Percentiles rank a stretch among this genome's conserved stretches.
phyloP scores from a whole-genome alignment of 1,140 invertebrate species.

The Drepana arcuata region DNA sequence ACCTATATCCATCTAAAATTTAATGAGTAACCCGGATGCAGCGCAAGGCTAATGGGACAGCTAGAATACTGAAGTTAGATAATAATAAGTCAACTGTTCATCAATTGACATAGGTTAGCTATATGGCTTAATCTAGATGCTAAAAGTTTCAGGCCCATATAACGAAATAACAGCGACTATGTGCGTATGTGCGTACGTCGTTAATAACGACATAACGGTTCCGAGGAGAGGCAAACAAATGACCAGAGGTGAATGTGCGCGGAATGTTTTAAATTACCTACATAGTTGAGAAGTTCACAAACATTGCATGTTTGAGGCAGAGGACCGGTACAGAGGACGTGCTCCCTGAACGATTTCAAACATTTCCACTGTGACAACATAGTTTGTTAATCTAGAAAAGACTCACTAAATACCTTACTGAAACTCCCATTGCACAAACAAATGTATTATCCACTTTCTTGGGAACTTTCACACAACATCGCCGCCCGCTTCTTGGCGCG shows the following conservation, averaged over 20 bases:
- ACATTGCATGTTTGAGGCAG: conserved; percentile 21
- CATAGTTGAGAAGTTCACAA: conserved; percentile 30
- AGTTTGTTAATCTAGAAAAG: too few relatives aligned
- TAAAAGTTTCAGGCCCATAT: too few relatives aligned
- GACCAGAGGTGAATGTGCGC: conserved; percentile 11
- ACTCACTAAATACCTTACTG: too few relatives aligned
- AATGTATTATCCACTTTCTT: too few relatives aligned
- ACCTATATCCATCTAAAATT: too few relatives aligned
- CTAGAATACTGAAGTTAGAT: not conserved
- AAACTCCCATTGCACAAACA: too few relatives aligned
- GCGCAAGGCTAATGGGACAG: too few relatives aligned
- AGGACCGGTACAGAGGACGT: conserved; percentile 4
- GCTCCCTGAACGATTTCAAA: conserved; percentile 30
- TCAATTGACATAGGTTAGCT: too few relatives aligned
- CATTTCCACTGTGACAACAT: conserved; percentile 12
- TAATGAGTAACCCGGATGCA: too few relatives aligned
- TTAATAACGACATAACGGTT: not conserved
- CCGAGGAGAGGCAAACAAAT: conserved; percentile 3
- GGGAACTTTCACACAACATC: conserved; percentile 3
- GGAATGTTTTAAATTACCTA: conserved; percentile 24
- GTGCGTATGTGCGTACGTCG: not conserved
- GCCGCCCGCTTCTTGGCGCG: too few relatives aligned
- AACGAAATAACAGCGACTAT: too few relatives aligned
- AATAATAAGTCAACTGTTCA: conserved; percentile 3
- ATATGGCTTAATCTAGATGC: too few relatives aligned